Conservation (phyloP, 2,888 invertebrate genomes). For the Scelioninae gen. 1 region DNA sequence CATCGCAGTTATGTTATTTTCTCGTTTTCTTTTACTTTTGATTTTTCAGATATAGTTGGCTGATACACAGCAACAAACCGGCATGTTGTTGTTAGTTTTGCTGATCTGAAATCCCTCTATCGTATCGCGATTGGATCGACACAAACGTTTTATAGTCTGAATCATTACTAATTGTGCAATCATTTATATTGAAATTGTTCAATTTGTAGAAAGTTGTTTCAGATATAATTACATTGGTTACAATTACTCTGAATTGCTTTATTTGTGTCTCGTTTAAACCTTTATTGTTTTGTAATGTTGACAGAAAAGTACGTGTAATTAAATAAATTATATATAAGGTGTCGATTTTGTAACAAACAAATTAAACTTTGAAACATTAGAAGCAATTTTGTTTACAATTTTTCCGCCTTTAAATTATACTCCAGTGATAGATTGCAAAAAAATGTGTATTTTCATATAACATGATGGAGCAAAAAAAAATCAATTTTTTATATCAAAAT, state of each 20-base stretch:
- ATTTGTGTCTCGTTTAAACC: conserved; percentile 20
- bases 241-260: conserved; percentile 43
- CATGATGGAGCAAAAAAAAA: no score
- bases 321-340: background rate
- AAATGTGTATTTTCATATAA: no score
- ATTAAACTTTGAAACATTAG: background rate
- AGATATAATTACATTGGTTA: conserved; percentile 46
- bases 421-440: no score
- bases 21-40: conserved; percentile 39
- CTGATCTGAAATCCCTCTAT: conserved; percentile 42
- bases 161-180: conserved; percentile 61
- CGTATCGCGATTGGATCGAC: conserved; percentile 56
- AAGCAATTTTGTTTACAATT: no score
- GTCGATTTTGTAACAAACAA: background rate
- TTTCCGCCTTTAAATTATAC: no score
- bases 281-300: conserved; percentile 31
- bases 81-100: conserved; percentile 23
- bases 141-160: conserved; percentile 35
- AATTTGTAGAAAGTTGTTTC: conserved; percentile 64
- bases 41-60: conserved; percentile 24
- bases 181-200: conserved; percentile 61
- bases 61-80: conserved; percentile 19
- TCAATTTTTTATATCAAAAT: no score
- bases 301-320: background rate
- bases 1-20: conserved; percentile 25